These are phyloP conservation scores for Thunnus maccoyii DNA, from an alignment of 2,113 vertebrate genomes.

Conservation along the genomic window DNA sequence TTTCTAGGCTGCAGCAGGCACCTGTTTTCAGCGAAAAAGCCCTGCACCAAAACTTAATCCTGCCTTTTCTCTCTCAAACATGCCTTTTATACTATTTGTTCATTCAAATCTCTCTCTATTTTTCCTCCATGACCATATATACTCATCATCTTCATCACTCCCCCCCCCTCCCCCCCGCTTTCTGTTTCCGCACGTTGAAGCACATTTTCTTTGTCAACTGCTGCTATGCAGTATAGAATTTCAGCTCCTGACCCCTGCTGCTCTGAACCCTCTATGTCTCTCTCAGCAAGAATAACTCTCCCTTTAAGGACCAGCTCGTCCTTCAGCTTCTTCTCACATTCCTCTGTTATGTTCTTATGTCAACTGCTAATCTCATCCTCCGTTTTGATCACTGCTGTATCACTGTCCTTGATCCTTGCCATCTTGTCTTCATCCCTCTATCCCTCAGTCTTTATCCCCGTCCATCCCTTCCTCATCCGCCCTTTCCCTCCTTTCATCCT, in stretches of 20 bases:
- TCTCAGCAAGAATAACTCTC: not conserved
- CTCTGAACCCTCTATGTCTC: not conserved
- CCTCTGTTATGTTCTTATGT: constrained; percentile 13
- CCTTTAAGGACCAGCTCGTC: not conserved
- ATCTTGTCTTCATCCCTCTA: constrained; percentile 42
- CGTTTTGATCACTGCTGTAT: constrained; percentile 30
- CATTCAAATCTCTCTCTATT: not conserved
- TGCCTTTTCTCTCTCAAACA: not conserved
- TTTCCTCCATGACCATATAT: not conserved
- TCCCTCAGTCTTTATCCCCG: constrained; percentile 23
- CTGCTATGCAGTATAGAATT: not conserved
- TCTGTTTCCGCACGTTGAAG: not conserved
- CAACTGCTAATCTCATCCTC: constrained; percentile 28
- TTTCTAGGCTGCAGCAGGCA: not conserved
- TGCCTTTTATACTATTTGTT: not conserved
- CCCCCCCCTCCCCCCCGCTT: not conserved
- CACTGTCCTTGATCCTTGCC: constrained; percentile 40
- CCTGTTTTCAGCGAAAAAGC: not conserved
- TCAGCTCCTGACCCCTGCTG: not conserved
- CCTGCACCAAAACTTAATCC: not conserved
- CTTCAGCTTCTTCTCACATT: constrained; percentile 21
- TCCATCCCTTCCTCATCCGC: constrained; percentile 32
- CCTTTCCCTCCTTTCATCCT: constrained; percentile 32
- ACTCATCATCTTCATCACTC: not conserved
- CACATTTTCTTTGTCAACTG: not conserved